These are phyloP conservation scores for Chunga burmeisteri DNA, from an alignment of 2,113 vertebrate genomes.

Conservation along the genomic window DNA sequence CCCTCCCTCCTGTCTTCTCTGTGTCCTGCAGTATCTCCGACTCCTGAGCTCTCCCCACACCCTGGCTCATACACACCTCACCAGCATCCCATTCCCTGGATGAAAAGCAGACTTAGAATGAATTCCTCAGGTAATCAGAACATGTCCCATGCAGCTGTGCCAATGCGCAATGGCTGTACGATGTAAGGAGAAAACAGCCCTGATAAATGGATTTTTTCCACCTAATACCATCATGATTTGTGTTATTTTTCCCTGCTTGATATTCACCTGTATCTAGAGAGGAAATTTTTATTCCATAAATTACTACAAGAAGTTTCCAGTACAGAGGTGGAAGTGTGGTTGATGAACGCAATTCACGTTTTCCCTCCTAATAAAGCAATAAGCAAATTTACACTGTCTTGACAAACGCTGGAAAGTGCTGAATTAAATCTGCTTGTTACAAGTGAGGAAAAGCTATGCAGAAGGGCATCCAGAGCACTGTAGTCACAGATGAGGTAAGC, in stretches of 20 bases:
- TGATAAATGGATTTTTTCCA: neutral
- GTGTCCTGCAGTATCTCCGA: neutral
- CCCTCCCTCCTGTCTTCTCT: neutral
- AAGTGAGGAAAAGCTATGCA: neutral
- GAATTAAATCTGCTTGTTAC: neutral
- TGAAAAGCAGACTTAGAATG: neutral
- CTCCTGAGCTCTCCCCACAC: neutral
- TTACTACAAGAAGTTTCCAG: neutral
- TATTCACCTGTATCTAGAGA: neutral
- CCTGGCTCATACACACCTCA: neutral
- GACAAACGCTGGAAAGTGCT: neutral
- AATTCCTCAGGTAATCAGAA: neutral
- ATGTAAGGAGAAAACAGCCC: neutral
- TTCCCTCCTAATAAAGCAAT: neutral
- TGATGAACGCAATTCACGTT: fast-evolving
- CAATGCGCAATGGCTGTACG: neutral
- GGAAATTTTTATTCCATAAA: neutral
- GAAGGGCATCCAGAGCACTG: neutral
- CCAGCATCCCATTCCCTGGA: neutral
- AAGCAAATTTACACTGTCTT: neutral
- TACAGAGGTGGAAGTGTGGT: neutral
- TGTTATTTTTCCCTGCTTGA: neutral
- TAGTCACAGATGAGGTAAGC: neutral
- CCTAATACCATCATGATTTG: neutral
- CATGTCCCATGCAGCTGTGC: neutral